Evolutionary conservation across 2,113 vertebrate genomes (phyloP), one percentile per base, ranked within the genome.

Genomic region (Apeltes quadracus): DNA sequence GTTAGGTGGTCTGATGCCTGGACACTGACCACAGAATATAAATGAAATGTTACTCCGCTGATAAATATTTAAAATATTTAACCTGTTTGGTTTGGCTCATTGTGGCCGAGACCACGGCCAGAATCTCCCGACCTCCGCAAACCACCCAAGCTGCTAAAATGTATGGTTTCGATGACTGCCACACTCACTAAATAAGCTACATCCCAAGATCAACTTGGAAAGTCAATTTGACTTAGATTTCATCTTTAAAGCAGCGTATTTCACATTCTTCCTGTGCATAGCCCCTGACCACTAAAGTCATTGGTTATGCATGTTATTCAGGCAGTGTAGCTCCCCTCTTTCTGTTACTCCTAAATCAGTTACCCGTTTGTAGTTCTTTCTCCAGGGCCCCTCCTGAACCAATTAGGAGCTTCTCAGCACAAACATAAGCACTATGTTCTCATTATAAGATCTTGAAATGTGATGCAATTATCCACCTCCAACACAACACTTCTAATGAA

Each of bases 11-110:
- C 6, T 34, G 53, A 68, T 18, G 54, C 64, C 51, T 71, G 39
- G 61, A 76, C 46, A 41, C 29, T 22, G 25, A 61, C 56, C 54
- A 8, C 34, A 58, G 69, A 78, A 81, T 69, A 67, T 69, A 53
- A 69, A 81, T 51, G 44, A 25, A 29, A 15, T n/a, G 15, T 50
- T 61, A 53, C 57, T 34, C 11, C 12, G 39, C 58, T 54, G 43
- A 56, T 20, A 14, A 18, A 70, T 18, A 71, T 56, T 13, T 25
- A 20, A 51, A 64, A 29, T 18, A 20, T 67, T 69, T 41, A 27
- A 9, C 5, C 36, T 46, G 32, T 48, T 44, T 27, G 64, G 11
- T 51, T n/a, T n/a, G n/a, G n/a, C n/a, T n/a, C n/a, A n/a, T n/a
- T n/a, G n/a, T n/a, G n/a, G n/a, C n/a, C n/a, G n/a, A n/a, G n/a